Percentiles rank a stretch among this genome's conserved stretches.
These are phyloP conservation scores for Muntiacus muntjak DNA, from an alignment of 2,113 vertebrate genomes.

Conservation along the genomic window DNA sequence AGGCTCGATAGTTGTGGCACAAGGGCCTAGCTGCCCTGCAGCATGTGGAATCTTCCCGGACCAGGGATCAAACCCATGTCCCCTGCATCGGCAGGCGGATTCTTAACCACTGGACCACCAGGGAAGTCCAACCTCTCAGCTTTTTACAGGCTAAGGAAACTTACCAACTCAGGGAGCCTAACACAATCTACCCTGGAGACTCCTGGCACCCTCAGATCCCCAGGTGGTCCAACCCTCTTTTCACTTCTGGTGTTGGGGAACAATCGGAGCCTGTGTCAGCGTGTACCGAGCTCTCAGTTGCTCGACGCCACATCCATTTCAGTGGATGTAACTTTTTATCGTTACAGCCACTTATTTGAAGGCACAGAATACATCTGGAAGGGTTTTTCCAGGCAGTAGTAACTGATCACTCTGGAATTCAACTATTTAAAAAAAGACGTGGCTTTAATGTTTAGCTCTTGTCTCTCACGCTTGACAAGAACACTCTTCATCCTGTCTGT, in stretches of 20 bases:
- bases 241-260: too few relatives aligned
- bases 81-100: not conserved
- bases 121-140: not conserved
- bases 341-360: not conserved
- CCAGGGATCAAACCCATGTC: not conserved
- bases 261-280: not conserved
- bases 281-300: not conserved
- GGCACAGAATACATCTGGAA: not conserved
- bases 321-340: not conserved
- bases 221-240: not conserved
- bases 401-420: not conserved
- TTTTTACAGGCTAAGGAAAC: not conserved
- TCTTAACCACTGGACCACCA: not conserved
- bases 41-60: not conserved
- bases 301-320: too few relatives aligned
- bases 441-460: not conserved
- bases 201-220: not conserved
- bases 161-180: not conserved
- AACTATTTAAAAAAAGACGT: not conserved
- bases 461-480: not conserved
- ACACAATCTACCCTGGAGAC: fast-evolving
- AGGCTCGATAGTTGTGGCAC: not conserved
- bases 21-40: not conserved
- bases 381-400: not conserved
- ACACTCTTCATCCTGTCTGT: not conserved